Evolutionary conservation across 2,113 vertebrate species (phyloP).

Genomic region (Toxotes chatareus): DNA sequence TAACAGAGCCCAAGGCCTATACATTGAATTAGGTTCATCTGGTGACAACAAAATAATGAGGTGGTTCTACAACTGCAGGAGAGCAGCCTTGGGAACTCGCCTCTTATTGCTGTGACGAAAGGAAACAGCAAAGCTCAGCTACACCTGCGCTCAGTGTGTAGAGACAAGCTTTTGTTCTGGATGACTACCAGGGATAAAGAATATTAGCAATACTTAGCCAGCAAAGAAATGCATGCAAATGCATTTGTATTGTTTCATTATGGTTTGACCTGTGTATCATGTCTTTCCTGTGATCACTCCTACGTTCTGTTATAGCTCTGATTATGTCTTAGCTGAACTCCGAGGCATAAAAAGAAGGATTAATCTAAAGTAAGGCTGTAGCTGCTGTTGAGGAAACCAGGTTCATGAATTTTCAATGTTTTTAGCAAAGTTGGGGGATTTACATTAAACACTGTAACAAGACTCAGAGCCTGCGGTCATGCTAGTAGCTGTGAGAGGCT

Average conservation of each 20-base stretch:
- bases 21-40: conserved; percentile 60
- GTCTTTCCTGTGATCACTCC: no score
- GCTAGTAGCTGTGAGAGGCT: no score
- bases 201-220: neutral
- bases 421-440: neutral
- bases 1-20: conserved; percentile 68
- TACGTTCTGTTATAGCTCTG: neutral
- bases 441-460: neutral
- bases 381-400: neutral
- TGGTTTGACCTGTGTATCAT: neutral
- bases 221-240: neutral
- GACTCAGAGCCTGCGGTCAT: no score
- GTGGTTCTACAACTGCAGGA: conserved; percentile 16
- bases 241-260: neutral
- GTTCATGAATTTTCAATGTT: no score
- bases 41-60: conserved; percentile 68
- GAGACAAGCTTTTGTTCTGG: neutral
- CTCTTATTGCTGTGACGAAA: conserved; percentile 4
- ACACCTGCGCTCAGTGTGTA: conserved; percentile 8
- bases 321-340: neutral
- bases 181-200: neutral
- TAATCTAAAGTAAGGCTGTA: neutral
- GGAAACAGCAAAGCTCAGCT: conserved; percentile 14
- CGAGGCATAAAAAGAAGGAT: neutral
- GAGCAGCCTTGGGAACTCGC: neutral